These are phyloP conservation scores for Agrotis clavis DNA, from an alignment of 2,888 invertebrate genomes.

Conservation along the genomic window DNA sequence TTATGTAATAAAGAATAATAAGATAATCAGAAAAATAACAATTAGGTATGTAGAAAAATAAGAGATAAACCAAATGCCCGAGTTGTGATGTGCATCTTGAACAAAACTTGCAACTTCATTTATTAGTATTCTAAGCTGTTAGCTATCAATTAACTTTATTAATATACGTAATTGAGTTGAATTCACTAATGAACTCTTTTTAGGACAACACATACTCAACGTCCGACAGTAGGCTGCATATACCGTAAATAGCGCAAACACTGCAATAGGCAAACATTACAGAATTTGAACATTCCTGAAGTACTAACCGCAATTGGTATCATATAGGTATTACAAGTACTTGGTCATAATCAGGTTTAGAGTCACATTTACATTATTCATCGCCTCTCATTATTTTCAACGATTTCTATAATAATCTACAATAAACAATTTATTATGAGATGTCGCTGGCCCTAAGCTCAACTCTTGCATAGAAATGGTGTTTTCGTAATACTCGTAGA, in stretches of 20 bases:
- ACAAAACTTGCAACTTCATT: neutral
- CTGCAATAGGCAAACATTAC: conserved; percentile 29
- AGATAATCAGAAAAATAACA: no score
- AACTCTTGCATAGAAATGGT: conserved; percentile 56
- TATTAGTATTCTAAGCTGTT: no score
- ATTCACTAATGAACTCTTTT: conserved; percentile 1
- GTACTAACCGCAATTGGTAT: conserved; percentile 38
- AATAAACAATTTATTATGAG: conserved; percentile 49
- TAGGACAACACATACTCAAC: conserved; percentile 2
- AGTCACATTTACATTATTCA: conserved; percentile 16
- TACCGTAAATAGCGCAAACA: neutral
- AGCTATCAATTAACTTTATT: no score
- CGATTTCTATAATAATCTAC: conserved; percentile 43
- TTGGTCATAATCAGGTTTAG: conserved; percentile 18
- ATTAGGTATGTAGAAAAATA: no score
- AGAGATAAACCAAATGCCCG: no score
- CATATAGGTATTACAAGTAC: conserved; percentile 20
- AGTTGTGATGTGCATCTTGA: neutral
- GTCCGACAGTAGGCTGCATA: neutral
- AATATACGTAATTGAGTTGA: neutral
- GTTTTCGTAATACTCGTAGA: conserved; percentile 56
- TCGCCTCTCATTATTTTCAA: conserved; percentile 21
- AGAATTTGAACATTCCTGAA: conserved; percentile 42
- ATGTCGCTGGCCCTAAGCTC: conserved; percentile 45
- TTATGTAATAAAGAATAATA: no score